Evolutionary conservation across 2,888 invertebrate species (phyloP), one percentile per base, ranked within the genome.

Genomic region (Cordilura impudica): DNA sequence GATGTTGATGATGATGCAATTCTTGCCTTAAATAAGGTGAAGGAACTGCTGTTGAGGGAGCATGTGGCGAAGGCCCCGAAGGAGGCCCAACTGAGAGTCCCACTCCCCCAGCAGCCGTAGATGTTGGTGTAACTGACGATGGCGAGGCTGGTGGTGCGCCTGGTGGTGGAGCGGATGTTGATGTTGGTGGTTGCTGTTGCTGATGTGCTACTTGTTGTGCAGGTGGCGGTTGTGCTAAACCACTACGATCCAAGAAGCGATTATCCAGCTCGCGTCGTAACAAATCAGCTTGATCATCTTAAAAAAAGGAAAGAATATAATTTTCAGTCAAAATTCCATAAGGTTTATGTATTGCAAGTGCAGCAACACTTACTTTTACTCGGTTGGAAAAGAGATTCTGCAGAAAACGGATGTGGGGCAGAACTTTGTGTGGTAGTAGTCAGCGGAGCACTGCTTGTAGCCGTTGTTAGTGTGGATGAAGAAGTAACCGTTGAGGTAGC

Each of bases 1-100:
- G 96, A 91, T 97, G 97, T 90, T 96, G 96, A 91, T 97, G 97
- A 91, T 96, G 96, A 90, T 96, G 97, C 93, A 96, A 94, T 91
- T 96, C 97, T 61, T 96, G 96, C 86, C 95, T 93, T 87, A 94
- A 92, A 84, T 93, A 94, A 63, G 94, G 92, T 35, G 87, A 83
- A 18, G 86, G 72, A 39, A 78, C 66, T 7, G 67, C 43, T 10
- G 72, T 61, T 81, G 83, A 82, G 86, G 89, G 86, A 8, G 43
- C 45, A 54, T 74, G 78, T 53, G 81, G 63, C 8, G 72, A 56
- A 29, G 75, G 75, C 35, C 70, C 72, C 54, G 87, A 85, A 78
- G 90, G 89, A 84, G 87, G 89, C 86, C 86, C 88, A 31, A 86
- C 4, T 4, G 66, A 4, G 3, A 45, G 23, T 10, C 29, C 23